Evolutionary conservation across 2,797 vertebrate species (phyloP).

Genomic region (Amblyopsis hoosieri): DNA sequence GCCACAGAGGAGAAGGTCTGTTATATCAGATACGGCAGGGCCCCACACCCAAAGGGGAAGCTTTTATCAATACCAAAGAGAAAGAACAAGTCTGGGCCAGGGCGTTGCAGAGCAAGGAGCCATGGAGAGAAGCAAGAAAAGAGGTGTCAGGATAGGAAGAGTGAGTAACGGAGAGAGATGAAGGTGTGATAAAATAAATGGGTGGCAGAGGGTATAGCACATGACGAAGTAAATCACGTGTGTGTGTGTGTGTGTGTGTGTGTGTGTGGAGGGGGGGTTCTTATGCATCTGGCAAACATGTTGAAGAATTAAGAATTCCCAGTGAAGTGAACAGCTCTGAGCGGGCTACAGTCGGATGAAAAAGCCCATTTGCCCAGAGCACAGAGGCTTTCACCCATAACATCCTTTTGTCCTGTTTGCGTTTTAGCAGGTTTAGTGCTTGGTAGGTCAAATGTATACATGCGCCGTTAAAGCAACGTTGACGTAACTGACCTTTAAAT

Average conservation of each 20-base stretch:
- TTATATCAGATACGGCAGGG: constrained; percentile 59
- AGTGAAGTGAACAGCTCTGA: constrained; percentile 28
- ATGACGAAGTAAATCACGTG: constrained; percentile 9
- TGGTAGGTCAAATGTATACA: too few species aligned
- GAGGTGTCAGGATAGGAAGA: constrained; percentile 29
- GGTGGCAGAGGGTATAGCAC: constrained; percentile 4
- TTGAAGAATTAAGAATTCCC: constrained; percentile 13
- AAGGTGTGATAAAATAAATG: neutral
- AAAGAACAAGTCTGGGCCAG: constrained; percentile 61
- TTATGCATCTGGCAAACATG: constrained; percentile 14
- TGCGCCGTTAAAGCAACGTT: neutral
- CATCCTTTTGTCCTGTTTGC: too few species aligned
- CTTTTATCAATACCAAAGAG: constrained; percentile 64
- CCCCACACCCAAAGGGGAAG: constrained; percentile 43
- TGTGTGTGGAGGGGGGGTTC: neutral
- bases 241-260: neutral
- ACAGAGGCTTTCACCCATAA: constrained; percentile 3
- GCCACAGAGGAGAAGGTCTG: constrained; percentile 43
- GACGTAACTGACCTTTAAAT: neutral
- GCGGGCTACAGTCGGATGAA: constrained; percentile 14
- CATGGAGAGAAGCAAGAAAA: constrained; percentile 30
- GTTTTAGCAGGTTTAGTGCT: too few species aligned
- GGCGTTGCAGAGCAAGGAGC: constrained; percentile 57
- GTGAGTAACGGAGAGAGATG: constrained; percentile 10
- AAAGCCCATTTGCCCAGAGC: constrained; percentile 6